Base-by-base conservation (phyloP, 2,113 vertebrate species). In the Myotis davidii region DNA sequence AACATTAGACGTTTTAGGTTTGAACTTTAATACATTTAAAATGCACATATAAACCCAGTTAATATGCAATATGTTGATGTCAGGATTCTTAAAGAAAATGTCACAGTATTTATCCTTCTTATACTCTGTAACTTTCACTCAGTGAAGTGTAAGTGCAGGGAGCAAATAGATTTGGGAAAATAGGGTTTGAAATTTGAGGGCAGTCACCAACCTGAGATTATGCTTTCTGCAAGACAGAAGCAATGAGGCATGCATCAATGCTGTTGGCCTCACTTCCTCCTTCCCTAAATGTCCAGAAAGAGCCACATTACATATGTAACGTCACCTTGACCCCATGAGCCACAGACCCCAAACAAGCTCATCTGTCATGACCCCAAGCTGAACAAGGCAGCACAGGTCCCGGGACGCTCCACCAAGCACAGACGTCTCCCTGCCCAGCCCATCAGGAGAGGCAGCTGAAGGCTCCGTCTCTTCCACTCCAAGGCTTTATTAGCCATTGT, bases 401-500 rank as follows among this genome's bases (percentile, higher is more conserved):
- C 34, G 34, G 29, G 56, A 87, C 78, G 6, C 8, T 18, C 11
- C 82, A 42, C 65, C 13, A 18, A 2, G 52, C 76, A 52, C 56
- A 13, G 42, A 48, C 9, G 1, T 81, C 92, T 92, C 88, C 94
- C 93, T 91, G 96, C 74, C 83, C 78, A 52, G 61, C 59, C 50
- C 69, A 37, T 81, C 90, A 77, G 94, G 94, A 97, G 93, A 56
- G 29, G 59, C 94, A 90, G 56, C 90, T 64, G 27, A 90, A 89
- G 96, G 88, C 89, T 83, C 94, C 12, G 0, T 56, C 27, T 78
- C 94, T 93, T 94, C 96, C 83, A 88, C 84, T 61, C 92, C 91
- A 73, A 96, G 97, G 94, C 97, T 97, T 98, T 97, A 97, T 97
- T 96, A 90, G 92, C 93, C 96, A 93, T 98, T 98, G 97, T 95